phyloP scores from a whole-genome alignment of 92 coral and sea anemone species.

The Porites rus region DNA sequence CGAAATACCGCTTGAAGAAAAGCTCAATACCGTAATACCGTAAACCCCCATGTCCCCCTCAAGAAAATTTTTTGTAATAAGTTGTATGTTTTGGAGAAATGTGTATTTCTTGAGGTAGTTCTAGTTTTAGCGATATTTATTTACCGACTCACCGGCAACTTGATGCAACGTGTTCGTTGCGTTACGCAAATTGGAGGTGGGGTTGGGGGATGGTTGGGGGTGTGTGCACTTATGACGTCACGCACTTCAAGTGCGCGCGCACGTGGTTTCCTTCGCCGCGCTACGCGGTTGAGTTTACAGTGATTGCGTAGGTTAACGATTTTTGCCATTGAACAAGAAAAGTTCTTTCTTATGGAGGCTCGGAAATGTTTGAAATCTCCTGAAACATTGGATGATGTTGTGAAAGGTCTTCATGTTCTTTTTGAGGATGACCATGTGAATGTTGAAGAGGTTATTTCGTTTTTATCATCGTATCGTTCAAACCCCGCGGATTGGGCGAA shows the following conservation, averaged over 20 bases:
- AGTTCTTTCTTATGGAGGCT: conserved; percentile 50
- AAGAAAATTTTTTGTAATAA: no score
- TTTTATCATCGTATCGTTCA: conserved; percentile 83
- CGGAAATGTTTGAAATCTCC: conserved; percentile 65
- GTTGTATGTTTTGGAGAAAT: no score
- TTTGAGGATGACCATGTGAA: conserved; percentile 82
- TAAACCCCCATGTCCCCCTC: no score
- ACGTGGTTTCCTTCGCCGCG: background rate
- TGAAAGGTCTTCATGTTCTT: conserved; percentile 70
- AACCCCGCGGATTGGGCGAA: conserved; percentile 86
- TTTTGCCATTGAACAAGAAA: background rate
- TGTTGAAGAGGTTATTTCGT: conserved; percentile 80
- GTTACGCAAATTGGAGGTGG: conserved; percentile 17
- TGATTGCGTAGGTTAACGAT: background rate
- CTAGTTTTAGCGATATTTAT: no score
- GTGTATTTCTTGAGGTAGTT: no score
- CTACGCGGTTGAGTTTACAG: no score
- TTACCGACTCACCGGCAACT: no score
- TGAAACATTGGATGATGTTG: conserved; percentile 74
- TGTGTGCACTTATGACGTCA: conserved; percentile 22
- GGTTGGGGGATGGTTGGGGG: conserved; percentile 3
- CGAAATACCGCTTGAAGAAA: no score
- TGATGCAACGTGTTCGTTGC: background rate
- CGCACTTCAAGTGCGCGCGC: conserved; percentile 39
- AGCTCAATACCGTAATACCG: no score